Percentiles rank a stretch among this genome's conserved stretches.
Conservation (phyloP, 2,888 invertebrate species). For the Automeris io region DNA sequence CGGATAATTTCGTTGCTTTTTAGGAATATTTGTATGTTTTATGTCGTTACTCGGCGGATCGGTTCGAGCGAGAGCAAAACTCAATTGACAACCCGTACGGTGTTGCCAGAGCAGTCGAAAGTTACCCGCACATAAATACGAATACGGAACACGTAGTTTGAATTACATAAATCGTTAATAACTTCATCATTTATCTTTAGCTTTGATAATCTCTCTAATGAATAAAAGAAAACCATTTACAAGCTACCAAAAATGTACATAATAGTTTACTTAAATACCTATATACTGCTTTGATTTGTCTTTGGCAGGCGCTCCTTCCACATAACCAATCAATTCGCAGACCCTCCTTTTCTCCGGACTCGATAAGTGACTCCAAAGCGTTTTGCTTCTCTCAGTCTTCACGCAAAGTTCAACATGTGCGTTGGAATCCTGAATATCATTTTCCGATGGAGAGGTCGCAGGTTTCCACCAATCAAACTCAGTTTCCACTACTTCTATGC, state of each 20-base stretch:
- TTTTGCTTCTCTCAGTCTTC: constrained; percentile 70
- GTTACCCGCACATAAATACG: too few species aligned
- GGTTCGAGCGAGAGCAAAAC: too few species aligned
- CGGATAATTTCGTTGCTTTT: too few species aligned
- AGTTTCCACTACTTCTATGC: constrained; percentile 65
- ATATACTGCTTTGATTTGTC: constrained; percentile 76
- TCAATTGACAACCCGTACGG: too few species aligned
- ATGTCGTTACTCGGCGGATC: too few species aligned
- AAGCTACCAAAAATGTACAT: neutral
- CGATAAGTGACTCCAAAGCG: constrained; percentile 78
- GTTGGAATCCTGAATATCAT: constrained; percentile 29
- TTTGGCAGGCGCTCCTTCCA: constrained; percentile 68
- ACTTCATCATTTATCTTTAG: too few species aligned
- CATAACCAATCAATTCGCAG: constrained; percentile 80
- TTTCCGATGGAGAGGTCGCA: constrained; percentile 36
- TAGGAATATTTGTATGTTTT: too few species aligned
- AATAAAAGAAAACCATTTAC: neutral
- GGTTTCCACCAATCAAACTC: constrained; percentile 70
- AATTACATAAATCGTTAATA: too few species aligned
- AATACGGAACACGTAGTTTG: too few species aligned
- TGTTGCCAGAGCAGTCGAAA: too few species aligned
- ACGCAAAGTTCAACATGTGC: constrained; percentile 65
- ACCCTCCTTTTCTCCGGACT: constrained; percentile 79
- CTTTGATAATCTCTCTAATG: too few species aligned
- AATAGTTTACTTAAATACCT: constrained; percentile 55